phyloP scores from a whole-genome alignment of 2,113 vertebrate genomes.

The Varanus komodoensis region DNA sequence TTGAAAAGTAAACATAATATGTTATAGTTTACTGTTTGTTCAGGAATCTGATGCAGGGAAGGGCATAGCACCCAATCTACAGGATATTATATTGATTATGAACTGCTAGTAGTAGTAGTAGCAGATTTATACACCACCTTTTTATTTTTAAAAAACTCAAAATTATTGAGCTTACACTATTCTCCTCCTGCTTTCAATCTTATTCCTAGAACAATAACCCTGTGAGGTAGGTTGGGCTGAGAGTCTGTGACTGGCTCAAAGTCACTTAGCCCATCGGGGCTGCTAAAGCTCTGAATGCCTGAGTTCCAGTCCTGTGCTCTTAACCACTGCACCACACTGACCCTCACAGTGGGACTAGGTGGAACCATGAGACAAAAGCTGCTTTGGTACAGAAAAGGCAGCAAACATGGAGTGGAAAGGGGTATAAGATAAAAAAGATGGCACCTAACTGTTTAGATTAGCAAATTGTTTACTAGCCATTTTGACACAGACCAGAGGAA shows the following conservation, averaged over 20 bases:
- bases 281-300: too few species aligned
- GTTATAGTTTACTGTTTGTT: background rate
- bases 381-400: constrained; percentile 49
- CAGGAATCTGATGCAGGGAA: background rate
- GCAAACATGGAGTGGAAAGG: constrained; percentile 21
- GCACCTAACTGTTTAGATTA: background rate
- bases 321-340: too few species aligned
- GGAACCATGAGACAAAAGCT: background rate
- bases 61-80: background rate
- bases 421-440: background rate
- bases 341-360: background rate
- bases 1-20: background rate
- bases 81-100: background rate
- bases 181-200: too few species aligned
- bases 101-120: too few species aligned
- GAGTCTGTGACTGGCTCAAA: too few species aligned
- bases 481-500: background rate
- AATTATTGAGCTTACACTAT: too few species aligned
- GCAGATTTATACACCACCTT: too few species aligned
- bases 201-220: too few species aligned
- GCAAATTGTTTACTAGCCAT: background rate
- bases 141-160: too few species aligned
- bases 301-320: too few species aligned
- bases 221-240: too few species aligned
- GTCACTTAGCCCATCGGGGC: too few species aligned